A percentile compares a stretch with the other conserved stretches of the same genome.
phyloP scores from a whole-genome alignment of 1,140 invertebrate genomes.

The Drosophila pectinifera region DNA sequence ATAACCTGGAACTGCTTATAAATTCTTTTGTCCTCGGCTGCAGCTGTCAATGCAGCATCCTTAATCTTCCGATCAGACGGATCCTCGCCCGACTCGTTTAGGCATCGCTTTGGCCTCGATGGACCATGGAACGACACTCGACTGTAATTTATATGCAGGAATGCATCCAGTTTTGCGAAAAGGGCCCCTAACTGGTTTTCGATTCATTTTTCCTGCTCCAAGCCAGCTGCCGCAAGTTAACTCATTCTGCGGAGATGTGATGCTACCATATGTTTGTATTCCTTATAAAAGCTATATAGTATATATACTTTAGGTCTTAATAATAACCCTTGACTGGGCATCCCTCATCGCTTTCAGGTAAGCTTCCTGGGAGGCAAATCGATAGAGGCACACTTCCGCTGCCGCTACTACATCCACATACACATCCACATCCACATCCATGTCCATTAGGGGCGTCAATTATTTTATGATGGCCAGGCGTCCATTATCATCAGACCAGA shows the following conservation, averaged over 20 bases:
- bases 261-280: neutral
- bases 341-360: neutral
- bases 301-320: too few relatives aligned
- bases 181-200: constrained; percentile 36
- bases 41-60: constrained; percentile 57
- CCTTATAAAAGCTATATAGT: too few relatives aligned
- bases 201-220: constrained; percentile 3
- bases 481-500: constrained; percentile 54
- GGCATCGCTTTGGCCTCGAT: constrained; percentile 37
- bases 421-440: constrained; percentile 5
- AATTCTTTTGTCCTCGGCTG: constrained; percentile 72
- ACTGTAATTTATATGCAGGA: constrained; percentile 61
- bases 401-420: neutral
- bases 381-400: constrained; percentile 1
- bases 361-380: neutral
- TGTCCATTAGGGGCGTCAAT: constrained; percentile 50
- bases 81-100: constrained; percentile 30
- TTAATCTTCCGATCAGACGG: constrained; percentile 48
- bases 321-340: neutral
- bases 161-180: constrained; percentile 35
- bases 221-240: constrained; percentile 27
- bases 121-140: constrained; percentile 10
- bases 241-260: neutral
- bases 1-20: constrained; percentile 77
- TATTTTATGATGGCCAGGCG: constrained; percentile 76